These are phyloP conservation scores for Leptinotarsa peninsularis DNA, from an alignment of 2,888 invertebrate species.

Conservation along the genomic window DNA sequence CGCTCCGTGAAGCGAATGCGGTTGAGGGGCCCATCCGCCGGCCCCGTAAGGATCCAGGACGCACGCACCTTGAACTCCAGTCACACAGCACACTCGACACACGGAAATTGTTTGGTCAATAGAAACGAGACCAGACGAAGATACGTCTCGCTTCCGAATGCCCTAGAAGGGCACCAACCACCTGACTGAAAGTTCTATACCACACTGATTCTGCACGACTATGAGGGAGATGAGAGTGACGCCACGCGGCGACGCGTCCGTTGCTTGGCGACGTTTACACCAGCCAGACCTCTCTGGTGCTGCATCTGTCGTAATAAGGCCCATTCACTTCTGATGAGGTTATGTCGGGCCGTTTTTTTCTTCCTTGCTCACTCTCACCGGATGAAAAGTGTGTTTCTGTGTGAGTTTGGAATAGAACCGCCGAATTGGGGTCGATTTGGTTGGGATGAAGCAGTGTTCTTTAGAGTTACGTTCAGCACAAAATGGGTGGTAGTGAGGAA, in stretches of 20 bases:
- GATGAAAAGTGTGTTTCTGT: conserved; percentile 26
- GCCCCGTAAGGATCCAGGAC: conserved; percentile 69
- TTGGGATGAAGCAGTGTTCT: not conserved
- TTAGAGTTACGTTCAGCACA: not conserved
- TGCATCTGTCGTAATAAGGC: conserved; percentile 27
- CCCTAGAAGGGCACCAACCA: conserved; percentile 34
- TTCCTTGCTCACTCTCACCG: conserved; percentile 16
- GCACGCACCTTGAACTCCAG: conserved; percentile 47
- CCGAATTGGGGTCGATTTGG: conserved; percentile 17
- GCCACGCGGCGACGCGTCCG: conserved; percentile 51
- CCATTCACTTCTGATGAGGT: conserved; percentile 33
- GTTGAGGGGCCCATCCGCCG: conserved; percentile 65
- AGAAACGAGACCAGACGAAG: conserved; percentile 28
- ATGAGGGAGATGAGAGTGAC: conserved; percentile 44
- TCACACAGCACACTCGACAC: conserved; percentile 35
- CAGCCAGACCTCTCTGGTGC: conserved; percentile 28
- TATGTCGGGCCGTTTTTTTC: conserved; percentile 20
- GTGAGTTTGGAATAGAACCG: not conserved
- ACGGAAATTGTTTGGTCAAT: conserved; percentile 35
- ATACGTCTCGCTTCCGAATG: conserved; percentile 13
- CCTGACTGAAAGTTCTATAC: conserved; percentile 35
- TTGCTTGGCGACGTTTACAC: conserved; percentile 53
- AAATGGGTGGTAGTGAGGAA: not conserved
- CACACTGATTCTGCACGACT: conserved; percentile 44
- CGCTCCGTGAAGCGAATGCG: conserved; percentile 57